Base-by-base conservation (phyloP, 2,797 vertebrate species). In the Macropodus opercularis region DNA sequence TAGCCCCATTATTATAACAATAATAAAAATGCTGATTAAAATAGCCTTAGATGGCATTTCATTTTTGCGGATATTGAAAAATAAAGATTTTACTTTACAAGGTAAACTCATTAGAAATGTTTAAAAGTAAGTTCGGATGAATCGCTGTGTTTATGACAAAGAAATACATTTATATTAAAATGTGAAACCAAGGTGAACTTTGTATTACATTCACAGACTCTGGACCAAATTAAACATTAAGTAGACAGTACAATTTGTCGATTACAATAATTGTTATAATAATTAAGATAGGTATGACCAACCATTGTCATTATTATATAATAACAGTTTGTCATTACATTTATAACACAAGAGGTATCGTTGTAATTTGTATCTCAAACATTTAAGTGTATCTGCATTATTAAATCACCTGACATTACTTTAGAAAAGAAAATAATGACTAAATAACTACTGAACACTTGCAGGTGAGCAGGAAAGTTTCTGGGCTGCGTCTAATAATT, bases 151-250 rank as follows among this genome's bases (percentile, higher is more conserved):
- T 49, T 36, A 22, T 29, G 43, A 14, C 31, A 8, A 43, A 0
- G 56, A 22, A n/a, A n/a, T n/a, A n/a, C n/a, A n/a, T n/a, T n/a
- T n/a, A n/a, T n/a, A n/a, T n/a, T n/a, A n/a, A n/a, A n/a, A n/a
- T n/a, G n/a, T n/a, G n/a, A n/a, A n/a, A n/a, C n/a, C n/a, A n/a
- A n/a, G n/a, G n/a, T n/a, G n/a, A n/a, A n/a, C n/a, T 43, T 43
- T 46, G 1, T 36, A 11, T 77, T 72, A 60, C 21, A 40, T 36
- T 61, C 32, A 40, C 39, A 35, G 15, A 61, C 11, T 8, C 19
- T 41, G 3, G 18, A 66, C 27, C 29, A 39, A 43, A 69, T 40
- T 40, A 19, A 43, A 14, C n/a, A 13, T 24, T 7, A 41, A 2
- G 21, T 13, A 13, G 15, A 31, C n/a, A 48, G 1, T 4, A 36